phyloP scores from a whole-genome alignment of 2,888 invertebrate species.

The Trachelus troglodyta region DNA sequence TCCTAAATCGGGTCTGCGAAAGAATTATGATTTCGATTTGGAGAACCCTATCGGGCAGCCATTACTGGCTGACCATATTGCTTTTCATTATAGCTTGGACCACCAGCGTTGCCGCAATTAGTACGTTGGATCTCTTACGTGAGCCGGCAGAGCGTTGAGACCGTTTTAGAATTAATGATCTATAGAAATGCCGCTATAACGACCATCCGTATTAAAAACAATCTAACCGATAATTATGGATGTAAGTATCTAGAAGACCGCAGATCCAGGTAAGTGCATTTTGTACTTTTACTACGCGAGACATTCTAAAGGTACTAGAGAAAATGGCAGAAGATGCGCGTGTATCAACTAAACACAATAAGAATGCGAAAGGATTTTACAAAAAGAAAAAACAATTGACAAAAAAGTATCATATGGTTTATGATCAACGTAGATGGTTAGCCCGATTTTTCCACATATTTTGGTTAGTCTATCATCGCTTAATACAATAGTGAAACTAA shows the following conservation, averaged over 20 bases:
- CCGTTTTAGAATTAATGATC: constrained; percentile 53
- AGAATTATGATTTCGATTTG: constrained; percentile 37
- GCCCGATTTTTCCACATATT: no score
- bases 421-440: no score
- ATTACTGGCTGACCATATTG: constrained; percentile 46
- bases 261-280: constrained; percentile 9
- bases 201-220: constrained; percentile 28
- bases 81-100: constrained; percentile 58
- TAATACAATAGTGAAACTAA: not conserved
- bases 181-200: constrained; percentile 49
- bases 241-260: constrained; percentile 17
- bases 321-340: not conserved
- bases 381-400: not conserved
- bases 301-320: not conserved
- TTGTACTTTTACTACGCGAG: not conserved
- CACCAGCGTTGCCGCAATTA: constrained; percentile 60
- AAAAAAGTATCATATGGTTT: not conserved
- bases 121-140: constrained; percentile 57
- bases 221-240: constrained; percentile 23
- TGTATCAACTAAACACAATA: not conserved
- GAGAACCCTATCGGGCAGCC: constrained; percentile 33
- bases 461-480: not conserved
- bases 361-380: not conserved
- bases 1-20: constrained; percentile 7
- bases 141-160: constrained; percentile 35